phyloP scores from a whole-genome alignment of 2,797 vertebrate genomes.

The Poecilia picta region DNA sequence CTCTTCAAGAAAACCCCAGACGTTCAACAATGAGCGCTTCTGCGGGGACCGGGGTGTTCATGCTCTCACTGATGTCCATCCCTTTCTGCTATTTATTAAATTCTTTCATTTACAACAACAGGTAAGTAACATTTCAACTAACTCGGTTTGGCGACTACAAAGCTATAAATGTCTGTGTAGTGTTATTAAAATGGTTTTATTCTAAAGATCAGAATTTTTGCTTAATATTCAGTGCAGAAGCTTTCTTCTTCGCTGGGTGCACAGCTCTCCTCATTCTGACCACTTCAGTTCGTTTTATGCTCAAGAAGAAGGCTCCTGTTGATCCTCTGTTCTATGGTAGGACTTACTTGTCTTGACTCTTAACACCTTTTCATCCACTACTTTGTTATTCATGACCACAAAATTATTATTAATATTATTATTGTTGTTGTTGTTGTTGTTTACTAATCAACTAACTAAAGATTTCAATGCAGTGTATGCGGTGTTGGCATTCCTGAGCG shows the following conservation, averaged over 20 bases:
- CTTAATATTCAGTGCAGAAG: slow-evolving; percentile 79
- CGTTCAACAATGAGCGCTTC: slow-evolving; percentile 84
- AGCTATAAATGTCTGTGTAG: neutral
- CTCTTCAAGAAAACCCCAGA: neutral
- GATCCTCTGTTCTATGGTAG: slow-evolving; percentile 92
- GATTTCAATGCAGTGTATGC: slow-evolving; percentile 83
- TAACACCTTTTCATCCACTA: neutral
- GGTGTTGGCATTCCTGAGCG: slow-evolving; percentile 89
- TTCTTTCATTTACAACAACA: slow-evolving; percentile 79
- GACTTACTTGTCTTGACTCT: neutral
- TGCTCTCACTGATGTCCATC: slow-evolving; percentile 89
- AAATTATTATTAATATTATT: neutral
- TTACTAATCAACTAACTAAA: neutral
- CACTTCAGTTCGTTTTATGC: slow-evolving; percentile 79
- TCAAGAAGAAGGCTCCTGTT: slow-evolving; percentile 86
- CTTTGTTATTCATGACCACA: neutral
- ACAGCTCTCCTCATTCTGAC: slow-evolving; percentile 82
- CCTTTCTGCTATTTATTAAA: slow-evolving; percentile 89
- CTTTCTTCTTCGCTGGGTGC: slow-evolving; percentile 80
- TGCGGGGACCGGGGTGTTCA: slow-evolving; percentile 90
- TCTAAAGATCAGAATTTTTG: neutral
- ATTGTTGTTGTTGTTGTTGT: neutral
- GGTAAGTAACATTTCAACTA: slow-evolving; percentile 74
- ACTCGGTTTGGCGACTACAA: neutral
- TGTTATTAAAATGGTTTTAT: neutral